phyloP scores from a whole-genome alignment of 2,797 vertebrate genomes.

The Melanotaenia maccullochi region DNA sequence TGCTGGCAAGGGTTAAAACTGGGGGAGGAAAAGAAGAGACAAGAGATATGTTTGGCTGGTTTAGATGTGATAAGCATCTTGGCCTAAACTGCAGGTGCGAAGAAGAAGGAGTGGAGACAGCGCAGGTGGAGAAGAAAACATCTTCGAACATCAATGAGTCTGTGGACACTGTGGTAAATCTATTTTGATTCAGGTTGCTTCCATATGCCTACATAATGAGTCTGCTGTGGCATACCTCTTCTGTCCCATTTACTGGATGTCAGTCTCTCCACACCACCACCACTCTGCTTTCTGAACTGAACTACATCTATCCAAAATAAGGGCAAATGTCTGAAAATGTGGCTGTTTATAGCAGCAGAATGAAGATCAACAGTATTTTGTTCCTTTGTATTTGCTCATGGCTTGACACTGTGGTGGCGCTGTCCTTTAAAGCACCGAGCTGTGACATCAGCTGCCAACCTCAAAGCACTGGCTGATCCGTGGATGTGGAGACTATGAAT shows the following conservation, averaged over 20 bases:
- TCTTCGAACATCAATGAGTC: conserved; percentile 3
- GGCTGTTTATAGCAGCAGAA: no score
- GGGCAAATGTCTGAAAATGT: no score
- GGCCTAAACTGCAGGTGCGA: conserved; percentile 71
- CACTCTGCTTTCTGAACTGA: no score
- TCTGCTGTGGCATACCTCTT: neutral
- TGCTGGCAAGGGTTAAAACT: conserved; percentile 23
- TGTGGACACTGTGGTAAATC: neutral
- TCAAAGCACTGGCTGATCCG: neutral
- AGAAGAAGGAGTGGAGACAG: conserved; percentile 36
- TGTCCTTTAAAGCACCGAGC: neutral
- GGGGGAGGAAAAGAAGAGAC: conserved; percentile 34
- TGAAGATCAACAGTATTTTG: no score
- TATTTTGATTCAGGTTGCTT: neutral
- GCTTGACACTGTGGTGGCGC: neutral
- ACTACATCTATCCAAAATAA: no score
- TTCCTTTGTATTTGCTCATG: neutral
- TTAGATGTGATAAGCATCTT: conserved; percentile 72
- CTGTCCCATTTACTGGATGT: no score
- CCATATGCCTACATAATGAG: neutral
- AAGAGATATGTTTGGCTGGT: conserved; percentile 48
- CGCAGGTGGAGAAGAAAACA: conserved; percentile 53
- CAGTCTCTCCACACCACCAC: no score
- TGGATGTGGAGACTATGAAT: neutral
- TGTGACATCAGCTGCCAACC: neutral